Conservation (phyloP, 2,797 vertebrate species). For the Scolopax bukidnonensis region DNA sequence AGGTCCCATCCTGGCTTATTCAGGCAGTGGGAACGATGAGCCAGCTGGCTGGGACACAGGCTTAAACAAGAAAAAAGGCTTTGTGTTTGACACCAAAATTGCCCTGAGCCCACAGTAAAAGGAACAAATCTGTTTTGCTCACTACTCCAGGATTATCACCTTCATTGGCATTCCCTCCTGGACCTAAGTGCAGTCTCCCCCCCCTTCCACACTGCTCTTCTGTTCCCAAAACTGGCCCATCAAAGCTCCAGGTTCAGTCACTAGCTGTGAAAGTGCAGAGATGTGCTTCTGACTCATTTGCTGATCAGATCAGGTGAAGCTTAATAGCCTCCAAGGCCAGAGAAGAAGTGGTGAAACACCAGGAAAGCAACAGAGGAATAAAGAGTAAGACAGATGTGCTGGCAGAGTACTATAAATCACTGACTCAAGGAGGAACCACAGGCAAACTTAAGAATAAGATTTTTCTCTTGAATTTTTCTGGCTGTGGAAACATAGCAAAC, state of each 20-base stretch:
- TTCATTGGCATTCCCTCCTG: neutral
- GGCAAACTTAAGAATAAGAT: neutral
- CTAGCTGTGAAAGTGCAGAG: neutral
- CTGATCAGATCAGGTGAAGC: neutral
- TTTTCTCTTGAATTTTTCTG: constrained; percentile 18
- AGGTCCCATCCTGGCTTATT: neutral
- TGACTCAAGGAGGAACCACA: neutral
- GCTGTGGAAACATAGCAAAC: neutral
- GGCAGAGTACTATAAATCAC: neutral
- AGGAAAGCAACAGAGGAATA: neutral
- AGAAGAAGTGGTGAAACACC: neutral
- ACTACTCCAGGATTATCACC: neutral
- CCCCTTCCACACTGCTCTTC: neutral
- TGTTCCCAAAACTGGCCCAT: neutral
- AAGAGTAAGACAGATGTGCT: constrained; percentile 1
- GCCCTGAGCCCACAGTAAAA: neutral
- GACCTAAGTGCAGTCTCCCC: neutral
- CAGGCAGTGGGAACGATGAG: neutral
- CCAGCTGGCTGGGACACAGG: neutral
- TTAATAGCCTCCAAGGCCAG: neutral
- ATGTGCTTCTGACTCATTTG: neutral
- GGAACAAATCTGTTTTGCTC: neutral
- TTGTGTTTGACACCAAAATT: neutral
- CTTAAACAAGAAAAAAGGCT: neutral
- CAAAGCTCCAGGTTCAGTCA: neutral